Evolutionary conservation across 2,113 vertebrate species (phyloP), one percentile per base, ranked within the genome.

Genomic region (Setophaga petechia): DNA sequence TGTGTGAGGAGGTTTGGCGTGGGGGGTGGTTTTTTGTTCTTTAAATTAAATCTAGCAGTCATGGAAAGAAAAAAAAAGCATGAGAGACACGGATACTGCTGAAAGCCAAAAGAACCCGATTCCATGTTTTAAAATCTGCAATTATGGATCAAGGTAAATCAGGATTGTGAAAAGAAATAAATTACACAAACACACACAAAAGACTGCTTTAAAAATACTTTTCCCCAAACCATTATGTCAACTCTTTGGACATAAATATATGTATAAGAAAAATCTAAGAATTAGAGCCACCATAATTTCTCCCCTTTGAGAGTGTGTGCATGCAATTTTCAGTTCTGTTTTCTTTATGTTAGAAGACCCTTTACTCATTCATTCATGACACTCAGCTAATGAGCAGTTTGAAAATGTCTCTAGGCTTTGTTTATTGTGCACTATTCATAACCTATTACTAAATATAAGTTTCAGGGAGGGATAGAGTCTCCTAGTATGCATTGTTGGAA

Each of bases 331-430:
- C 77, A 71, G 47, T 78, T 82, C 57, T n/a, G 35, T 79, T 89
- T 81, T 75, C 73, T 91, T 87, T 65, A 85, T 16, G 22, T 41
- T 76, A 61, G 43, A 92, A 86, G 68, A 74, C 43, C n/a, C 46
- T 80, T 67, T 76, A 76, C 83, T 90, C 72, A n/a, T 93, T 90
- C 92, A 94, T 55, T 93, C 83, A 44, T 22, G 35, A 74, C 72
- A 89, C 47, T 84, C 51, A 54, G 79, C 61, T 94, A 94, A 95
- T 39, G 39, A 94, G 90, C 75, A 71, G 73, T 39, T 52, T 67
- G 63, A 83, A 90, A 85, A 90, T 10, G 46, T 92, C 79, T 84
- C 55, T 67, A 77, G 72, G 88, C 76, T 77, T 92, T 77, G 93
- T 54, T 80, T 86, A 74, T 18, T 51, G 39, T 72, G 43, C 57